Conservation (phyloP, 1,140 invertebrate genomes). For the Lepidurus arcticus region DNA sequence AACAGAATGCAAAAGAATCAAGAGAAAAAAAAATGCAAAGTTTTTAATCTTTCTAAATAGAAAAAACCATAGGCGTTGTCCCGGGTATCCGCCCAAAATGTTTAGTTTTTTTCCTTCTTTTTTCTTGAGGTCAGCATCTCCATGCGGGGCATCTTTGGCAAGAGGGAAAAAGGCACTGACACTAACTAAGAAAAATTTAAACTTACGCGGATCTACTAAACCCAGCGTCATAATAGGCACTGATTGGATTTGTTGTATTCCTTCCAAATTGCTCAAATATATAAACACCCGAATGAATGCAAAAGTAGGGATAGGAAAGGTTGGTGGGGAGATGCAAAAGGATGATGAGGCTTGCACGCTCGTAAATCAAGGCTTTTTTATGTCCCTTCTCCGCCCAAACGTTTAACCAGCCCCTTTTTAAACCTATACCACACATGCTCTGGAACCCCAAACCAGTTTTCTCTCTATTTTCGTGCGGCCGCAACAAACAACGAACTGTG, state of each 20-base stretch:
- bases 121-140: not conserved
- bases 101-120: not conserved
- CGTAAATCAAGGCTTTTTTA: conserved; percentile 20
- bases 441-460: conserved; percentile 15
- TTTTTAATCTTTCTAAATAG: not conserved
- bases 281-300: not conserved
- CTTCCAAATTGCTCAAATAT: not conserved
- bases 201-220: not conserved
- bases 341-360: not conserved
- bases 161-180: not conserved
- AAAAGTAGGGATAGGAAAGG: no score
- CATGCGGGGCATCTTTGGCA: not conserved
- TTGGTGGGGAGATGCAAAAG: not conserved
- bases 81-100: conserved; percentile 17
- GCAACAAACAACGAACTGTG: conserved; percentile 2
- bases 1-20: not conserved
- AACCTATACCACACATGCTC: conserved; percentile 18
- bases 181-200: not conserved
- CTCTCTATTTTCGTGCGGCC: not conserved
- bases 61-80: conserved; percentile 11
- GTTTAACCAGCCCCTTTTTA: conserved; percentile 15
- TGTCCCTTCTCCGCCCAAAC: conserved; percentile 13
- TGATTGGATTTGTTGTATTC: not conserved
- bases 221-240: not conserved
- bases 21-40: conserved; percentile 1